A percentile compares a stretch with the other conserved stretches of the same genome.
These are phyloP conservation scores for Kradibia gibbosae DNA, from an alignment of 1,140 invertebrate species.

Conservation along the genomic window DNA sequence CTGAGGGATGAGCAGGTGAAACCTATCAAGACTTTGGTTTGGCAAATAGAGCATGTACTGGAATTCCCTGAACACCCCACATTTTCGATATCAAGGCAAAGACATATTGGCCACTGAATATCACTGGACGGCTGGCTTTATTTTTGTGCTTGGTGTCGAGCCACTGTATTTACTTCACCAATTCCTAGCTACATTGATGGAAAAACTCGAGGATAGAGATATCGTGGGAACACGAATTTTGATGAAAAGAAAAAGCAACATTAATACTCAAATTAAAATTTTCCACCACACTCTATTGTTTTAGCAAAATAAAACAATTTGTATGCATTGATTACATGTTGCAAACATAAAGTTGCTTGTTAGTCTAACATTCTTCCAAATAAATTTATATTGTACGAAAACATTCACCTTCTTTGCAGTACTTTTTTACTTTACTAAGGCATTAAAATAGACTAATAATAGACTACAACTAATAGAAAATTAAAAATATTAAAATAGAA, in stretches of 20 bases:
- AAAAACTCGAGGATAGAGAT: constrained; percentile 10
- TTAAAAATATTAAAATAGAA: too few species aligned
- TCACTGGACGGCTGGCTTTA: constrained; percentile 50
- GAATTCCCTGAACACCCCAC: constrained; percentile 67
- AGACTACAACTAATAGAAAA: too few species aligned
- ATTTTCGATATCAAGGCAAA: constrained; percentile 64
- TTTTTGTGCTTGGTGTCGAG: constrained; percentile 26
- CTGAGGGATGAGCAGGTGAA: constrained; percentile 63
- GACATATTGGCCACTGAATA: constrained; percentile 60
- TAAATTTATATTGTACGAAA: too few species aligned
- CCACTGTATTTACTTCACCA: background rate
- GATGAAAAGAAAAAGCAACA: constrained; percentile 24
- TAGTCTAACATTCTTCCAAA: too few species aligned
- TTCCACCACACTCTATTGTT: background rate
- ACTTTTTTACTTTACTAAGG: too few species aligned
- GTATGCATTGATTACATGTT: background rate
- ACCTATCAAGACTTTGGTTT: constrained; percentile 67
- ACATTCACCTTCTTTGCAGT: too few species aligned
- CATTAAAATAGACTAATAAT: too few species aligned
- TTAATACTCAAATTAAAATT: constrained; percentile 26
- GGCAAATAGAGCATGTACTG: constrained; percentile 72
- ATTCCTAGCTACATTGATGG: background rate
- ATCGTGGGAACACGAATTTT: constrained; percentile 1
- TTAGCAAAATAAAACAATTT: constrained; percentile 1
- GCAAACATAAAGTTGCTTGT: background rate